Evolutionary conservation across 1,140 invertebrate genomes (phyloP).

Genomic region (Drosophila quadrilineata): DNA sequence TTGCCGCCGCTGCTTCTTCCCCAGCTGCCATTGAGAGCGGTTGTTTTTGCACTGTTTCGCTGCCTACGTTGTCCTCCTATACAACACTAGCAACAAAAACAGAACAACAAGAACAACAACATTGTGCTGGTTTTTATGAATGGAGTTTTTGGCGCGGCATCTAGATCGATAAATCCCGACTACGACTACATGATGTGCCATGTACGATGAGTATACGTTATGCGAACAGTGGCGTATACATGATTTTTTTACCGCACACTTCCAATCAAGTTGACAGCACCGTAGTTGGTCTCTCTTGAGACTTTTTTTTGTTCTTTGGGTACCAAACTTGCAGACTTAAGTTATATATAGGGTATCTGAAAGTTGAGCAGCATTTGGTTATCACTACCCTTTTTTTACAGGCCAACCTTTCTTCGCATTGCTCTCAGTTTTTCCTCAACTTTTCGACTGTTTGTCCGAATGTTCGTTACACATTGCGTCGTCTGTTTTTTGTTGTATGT

Average conservation of each 20-base stretch:
- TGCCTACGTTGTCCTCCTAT: conserved; percentile 20
- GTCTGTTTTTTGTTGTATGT: conserved; percentile 32
- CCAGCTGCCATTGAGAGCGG: conserved; percentile 34
- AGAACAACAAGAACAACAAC: conserved; percentile 46
- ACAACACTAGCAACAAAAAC: conserved; percentile 9
- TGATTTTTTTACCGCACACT: not conserved
- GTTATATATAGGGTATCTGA: not conserved
- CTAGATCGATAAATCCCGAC: conserved; percentile 80
- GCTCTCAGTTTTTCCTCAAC: conserved; percentile 27
- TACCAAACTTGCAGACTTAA: not conserved
- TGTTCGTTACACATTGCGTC: conserved; percentile 36
- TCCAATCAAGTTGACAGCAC: too few relatives aligned
- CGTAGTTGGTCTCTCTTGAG: too few relatives aligned
- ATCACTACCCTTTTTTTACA: conserved; percentile 12
- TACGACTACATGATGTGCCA: conserved; percentile 46
- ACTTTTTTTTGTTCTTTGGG: not conserved
- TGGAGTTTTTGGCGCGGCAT: conserved; percentile 78
- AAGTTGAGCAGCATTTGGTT: not conserved
- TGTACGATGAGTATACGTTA: conserved; percentile 19
- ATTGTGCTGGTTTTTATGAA: conserved; percentile 81
- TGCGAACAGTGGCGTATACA: conserved; percentile 48
- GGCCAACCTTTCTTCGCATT: conserved; percentile 19
- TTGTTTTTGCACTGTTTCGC: conserved; percentile 36
- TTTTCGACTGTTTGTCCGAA: conserved; percentile 33
- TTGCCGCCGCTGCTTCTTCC: too few relatives aligned